These are phyloP conservation scores for Chloroceryle aenea DNA, from an alignment of 2,113 vertebrate genomes.

Conservation along the genomic window DNA sequence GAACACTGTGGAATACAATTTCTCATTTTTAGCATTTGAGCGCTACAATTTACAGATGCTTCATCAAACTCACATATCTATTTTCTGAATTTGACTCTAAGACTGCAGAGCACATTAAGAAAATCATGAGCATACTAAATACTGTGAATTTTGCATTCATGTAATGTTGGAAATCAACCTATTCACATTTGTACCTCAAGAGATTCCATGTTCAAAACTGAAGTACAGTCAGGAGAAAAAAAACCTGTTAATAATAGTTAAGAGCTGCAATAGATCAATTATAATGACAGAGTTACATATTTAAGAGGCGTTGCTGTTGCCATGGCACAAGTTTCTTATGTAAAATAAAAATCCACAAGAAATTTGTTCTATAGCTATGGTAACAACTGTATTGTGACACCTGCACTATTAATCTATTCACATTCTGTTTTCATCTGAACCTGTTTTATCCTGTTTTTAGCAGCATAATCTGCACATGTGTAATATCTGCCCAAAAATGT, in stretches of 20 bases:
- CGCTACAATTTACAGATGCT: slow-evolving; percentile 19
- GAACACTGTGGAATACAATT: neutral
- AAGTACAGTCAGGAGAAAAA: slow-evolving; percentile 48
- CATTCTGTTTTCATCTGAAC: slow-evolving; percentile 25
- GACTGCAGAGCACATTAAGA: slow-evolving; percentile 17
- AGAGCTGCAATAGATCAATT: slow-evolving; percentile 68
- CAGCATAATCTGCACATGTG: neutral
- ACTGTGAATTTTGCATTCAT: slow-evolving; percentile 28
- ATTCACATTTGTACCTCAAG: slow-evolving; percentile 46
- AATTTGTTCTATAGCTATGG: slow-evolving; percentile 67
- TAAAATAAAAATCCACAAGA: slow-evolving; percentile 65
- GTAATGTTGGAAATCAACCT: slow-evolving; percentile 24
- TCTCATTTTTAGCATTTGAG: neutral
- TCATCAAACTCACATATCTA: neutral
- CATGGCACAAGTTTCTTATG: slow-evolving; percentile 63
- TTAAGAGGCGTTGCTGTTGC: slow-evolving; percentile 68
- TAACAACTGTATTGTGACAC: slow-evolving; percentile 42
- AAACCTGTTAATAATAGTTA: slow-evolving; percentile 54
- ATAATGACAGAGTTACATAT: slow-evolving; percentile 38
- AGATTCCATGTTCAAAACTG: slow-evolving; percentile 51
- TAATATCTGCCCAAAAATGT: slow-evolving; percentile 23
- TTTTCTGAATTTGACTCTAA: slow-evolving; percentile 23
- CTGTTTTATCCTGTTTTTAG: slow-evolving; percentile 11
- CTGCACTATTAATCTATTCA: slow-evolving; percentile 8
- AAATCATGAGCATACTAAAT: slow-evolving; percentile 19